Percentiles rank a stretch among this genome's conserved stretches.
Evolutionary conservation across 2,797 vertebrate genomes (phyloP).

Genomic region (Ctenochaetus hawaiiensis): DNA sequence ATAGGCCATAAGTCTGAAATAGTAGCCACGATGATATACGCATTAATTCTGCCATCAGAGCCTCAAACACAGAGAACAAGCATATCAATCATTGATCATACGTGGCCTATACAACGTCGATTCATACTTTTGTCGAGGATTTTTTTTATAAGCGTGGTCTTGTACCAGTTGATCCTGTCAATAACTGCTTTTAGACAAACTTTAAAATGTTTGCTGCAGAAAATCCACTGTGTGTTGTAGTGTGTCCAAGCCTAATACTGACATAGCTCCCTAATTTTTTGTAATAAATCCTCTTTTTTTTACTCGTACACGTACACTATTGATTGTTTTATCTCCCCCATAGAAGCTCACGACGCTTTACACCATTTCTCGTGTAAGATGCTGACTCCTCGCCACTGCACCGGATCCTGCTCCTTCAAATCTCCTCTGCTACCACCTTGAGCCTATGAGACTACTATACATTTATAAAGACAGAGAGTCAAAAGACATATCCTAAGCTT

Average conservation of each 20-base stretch:
- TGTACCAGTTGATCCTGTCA: constrained; percentile 1
- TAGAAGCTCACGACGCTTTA: constrained; percentile 96
- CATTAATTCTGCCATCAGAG: neutral
- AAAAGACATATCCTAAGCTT: constrained; percentile 22
- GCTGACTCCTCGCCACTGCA: constrained; percentile 96
- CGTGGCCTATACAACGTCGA: neutral
- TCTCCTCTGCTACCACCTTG: constrained; percentile 93
- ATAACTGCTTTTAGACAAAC: no score
- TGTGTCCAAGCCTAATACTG: neutral
- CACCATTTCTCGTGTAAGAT: constrained; percentile 99
- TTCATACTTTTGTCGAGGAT: neutral
- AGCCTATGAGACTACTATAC: constrained; percentile 38
- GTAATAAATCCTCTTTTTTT: no score
- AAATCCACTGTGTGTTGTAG: neutral
- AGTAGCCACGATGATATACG: neutral
- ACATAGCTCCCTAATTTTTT: no score
- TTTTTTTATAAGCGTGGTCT: constrained; percentile 6
- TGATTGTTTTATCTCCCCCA: constrained; percentile 79
- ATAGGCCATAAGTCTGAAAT: constrained; percentile 6
- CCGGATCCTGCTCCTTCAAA: constrained; percentile 95
- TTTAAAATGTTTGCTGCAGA: neutral
- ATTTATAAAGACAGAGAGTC: neutral
- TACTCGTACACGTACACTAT: constrained; percentile 42
- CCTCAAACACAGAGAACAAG: neutral
- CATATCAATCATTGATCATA: neutral